Conservation (phyloP, 2,113 vertebrate species). For the Rutilus rutilus region DNA sequence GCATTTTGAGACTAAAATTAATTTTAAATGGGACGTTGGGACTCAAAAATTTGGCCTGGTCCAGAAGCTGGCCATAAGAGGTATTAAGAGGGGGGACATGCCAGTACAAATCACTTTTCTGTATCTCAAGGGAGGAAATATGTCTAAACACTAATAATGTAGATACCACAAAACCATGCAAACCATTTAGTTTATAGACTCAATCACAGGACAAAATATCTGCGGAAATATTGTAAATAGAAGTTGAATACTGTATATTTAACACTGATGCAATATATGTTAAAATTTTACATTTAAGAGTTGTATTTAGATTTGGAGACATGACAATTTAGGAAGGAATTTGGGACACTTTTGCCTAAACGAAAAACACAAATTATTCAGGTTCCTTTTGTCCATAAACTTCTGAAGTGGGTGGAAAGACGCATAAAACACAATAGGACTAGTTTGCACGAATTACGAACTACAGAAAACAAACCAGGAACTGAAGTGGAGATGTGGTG, state of each 20-base stretch:
- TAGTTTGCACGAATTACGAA: background rate
- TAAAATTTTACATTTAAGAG: background rate
- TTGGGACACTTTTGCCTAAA: background rate
- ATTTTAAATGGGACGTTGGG: background rate
- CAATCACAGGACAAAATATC: background rate
- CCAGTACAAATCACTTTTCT: background rate
- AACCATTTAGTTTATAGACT: background rate
- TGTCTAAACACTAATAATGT: background rate
- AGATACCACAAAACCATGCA: constrained; percentile 23
- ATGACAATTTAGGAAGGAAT: background rate
- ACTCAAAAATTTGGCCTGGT: background rate
- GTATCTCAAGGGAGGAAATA: background rate
- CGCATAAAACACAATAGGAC: background rate
- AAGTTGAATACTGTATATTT: constrained; percentile 1
- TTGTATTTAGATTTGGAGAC: background rate
- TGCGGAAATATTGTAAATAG: background rate
- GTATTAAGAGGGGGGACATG: background rate
- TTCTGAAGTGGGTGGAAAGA: background rate
- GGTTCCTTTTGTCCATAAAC: background rate
- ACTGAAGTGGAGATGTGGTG: background rate
- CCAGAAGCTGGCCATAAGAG: background rate
- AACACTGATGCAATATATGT: constrained; percentile 27
- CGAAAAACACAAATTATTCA: background rate
- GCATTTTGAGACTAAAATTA: background rate
- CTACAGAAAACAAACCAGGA: background rate